Evolutionary conservation across 2,888 invertebrate species (phyloP), one percentile per base, ranked within the genome.

Genomic region (Eupithecia insigniata): DNA sequence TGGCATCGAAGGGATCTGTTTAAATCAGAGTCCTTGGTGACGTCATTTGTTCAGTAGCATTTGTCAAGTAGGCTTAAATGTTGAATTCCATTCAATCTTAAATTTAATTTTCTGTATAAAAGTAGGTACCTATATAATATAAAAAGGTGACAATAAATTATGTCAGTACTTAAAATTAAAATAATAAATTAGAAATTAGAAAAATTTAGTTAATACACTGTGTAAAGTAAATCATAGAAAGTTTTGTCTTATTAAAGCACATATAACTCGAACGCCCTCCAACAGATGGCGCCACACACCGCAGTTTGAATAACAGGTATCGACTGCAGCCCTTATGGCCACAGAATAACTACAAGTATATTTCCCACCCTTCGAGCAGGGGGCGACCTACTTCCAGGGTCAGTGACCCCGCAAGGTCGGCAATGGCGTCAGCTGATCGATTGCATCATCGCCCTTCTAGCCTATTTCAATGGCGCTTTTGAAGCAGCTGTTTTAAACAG

Each of bases 401-500:
- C 89, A 75, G 75, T 83, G 86, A 87, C 87, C 89, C 84, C 78
- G 79, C 87, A 90, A 90, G 90, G 90, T 90, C 89, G 82, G 74
- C 85, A 89, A 90, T 90, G 90, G 89, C 89, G 82, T 75, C 86
- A 86, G 88, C 86, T 87, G 87, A 86, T 87, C 86, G 86, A 85
- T 87, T 80, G 73, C 81, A 75, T 79, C 82, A 80, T 72, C 58
- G 72, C 74, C 75, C 77, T 71, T 72, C 60, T 62, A 70, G 39
- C 32, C 69, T 74, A 67, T 71, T 73, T 66, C 71, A 68, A 74
- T 68, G 68, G 69, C 51, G 65, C 43, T 5, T n/a, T 30, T 22
- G 65, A 55, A 55, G 34, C 51, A 67, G 34, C 34, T 58, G 67
- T 12, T 60, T 30, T 60, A 60, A 30, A 60, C 30, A 30, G 26